Percentiles rank a stretch among this genome's conserved stretches.
Conservation (phyloP, 2,797 vertebrate species). For the Hyperoplus immaculatus region DNA sequence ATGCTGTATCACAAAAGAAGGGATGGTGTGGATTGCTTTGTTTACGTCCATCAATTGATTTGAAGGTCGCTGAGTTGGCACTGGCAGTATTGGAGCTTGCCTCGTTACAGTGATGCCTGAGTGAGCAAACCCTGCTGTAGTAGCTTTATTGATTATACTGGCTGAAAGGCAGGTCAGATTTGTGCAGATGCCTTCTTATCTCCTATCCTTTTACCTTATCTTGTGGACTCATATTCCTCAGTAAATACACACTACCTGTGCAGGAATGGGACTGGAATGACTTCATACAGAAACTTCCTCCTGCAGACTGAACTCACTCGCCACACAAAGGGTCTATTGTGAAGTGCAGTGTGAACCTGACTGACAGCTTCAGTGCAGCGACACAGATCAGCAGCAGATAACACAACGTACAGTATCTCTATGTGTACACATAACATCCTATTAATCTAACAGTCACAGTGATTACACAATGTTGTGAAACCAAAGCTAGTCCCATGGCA, state of each 20-base stretch:
- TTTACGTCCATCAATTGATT: background rate
- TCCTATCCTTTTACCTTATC: constrained; percentile 7
- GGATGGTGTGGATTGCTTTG: background rate
- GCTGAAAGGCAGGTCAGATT: background rate
- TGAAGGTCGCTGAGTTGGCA: background rate
- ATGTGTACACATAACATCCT: background rate
- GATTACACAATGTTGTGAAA: background rate
- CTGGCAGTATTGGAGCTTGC: background rate
- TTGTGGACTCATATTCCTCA: background rate
- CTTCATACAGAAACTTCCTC: constrained; percentile 18
- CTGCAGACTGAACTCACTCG: constrained; percentile 9
- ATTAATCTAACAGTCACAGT: background rate
- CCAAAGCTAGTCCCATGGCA: background rate
- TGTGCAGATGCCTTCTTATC: constrained; percentile 20
- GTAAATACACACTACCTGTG: constrained; percentile 16
- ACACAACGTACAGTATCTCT: background rate
- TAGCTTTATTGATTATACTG: constrained; percentile 44
- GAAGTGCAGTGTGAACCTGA: constrained; percentile 8
- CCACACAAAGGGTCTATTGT: constrained; percentile 25
- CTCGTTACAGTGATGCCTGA: constrained; percentile 21
- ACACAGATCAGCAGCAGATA: background rate
- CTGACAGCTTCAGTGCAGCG: constrained; percentile 1
- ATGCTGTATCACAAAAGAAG: background rate
- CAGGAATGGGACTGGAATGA: background rate
- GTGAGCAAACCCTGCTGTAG: constrained; percentile 13